A percentile compares a stretch with the other conserved stretches of the same genome.
These are phyloP conservation scores for Cyphomyrmex costatus DNA, from an alignment of 1,140 invertebrate genomes.

Conservation along the genomic window DNA sequence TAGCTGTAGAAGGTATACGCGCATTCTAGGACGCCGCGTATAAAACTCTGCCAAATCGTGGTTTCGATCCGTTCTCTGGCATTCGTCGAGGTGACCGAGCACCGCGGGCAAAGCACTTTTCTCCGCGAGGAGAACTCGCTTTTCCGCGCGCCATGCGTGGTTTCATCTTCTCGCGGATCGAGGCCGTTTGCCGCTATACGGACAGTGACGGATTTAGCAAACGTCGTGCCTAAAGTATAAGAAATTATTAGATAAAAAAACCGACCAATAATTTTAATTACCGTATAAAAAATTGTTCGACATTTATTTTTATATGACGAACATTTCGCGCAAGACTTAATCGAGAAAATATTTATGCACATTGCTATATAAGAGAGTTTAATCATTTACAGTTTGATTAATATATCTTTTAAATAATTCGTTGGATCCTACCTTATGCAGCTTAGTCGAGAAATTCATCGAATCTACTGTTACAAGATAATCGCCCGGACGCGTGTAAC, in stretches of 20 bases:
- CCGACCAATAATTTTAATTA: neutral
- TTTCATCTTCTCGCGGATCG: slow-evolving; percentile 66
- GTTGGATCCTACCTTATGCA: neutral
- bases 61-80: slow-evolving; percentile 49
- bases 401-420: neutral
- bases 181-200: slow-evolving; percentile 63
- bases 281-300: neutral
- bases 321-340: neutral
- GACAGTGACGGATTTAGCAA: slow-evolving; percentile 45
- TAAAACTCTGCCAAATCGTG: slow-evolving; percentile 6
- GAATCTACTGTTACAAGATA: slow-evolving; percentile 62
- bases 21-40: slow-evolving; percentile 24
- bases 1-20: slow-evolving; percentile 2
- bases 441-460: slow-evolving; percentile 1
- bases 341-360: neutral
- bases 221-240: slow-evolving; percentile 16
- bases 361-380: neutral
- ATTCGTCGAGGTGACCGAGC: slow-evolving; percentile 61
- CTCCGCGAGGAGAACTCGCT: slow-evolving; percentile 61
- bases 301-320: neutral
- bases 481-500: slow-evolving; percentile 66
- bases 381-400: neutral
- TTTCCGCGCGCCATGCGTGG: slow-evolving; percentile 53
- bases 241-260: neutral
- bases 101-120: slow-evolving; percentile 59